phyloP scores from a whole-genome alignment of 2,797 vertebrate species.

The Clarias fuscus region DNA sequence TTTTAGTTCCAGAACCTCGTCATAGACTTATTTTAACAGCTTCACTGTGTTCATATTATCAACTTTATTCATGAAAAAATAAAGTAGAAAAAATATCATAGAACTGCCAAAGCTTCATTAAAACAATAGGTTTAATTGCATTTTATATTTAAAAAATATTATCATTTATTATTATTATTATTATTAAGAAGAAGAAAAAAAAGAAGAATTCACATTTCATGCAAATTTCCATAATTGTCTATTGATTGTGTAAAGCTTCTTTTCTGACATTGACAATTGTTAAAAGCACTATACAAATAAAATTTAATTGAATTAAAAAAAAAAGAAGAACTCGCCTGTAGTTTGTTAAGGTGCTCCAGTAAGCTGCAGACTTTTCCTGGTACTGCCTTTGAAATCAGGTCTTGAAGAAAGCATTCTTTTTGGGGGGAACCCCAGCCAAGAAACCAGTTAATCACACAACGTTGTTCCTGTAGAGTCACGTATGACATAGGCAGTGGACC shows the following conservation, averaged over 20 bases:
- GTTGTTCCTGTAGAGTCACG: slow-evolving; percentile 85
- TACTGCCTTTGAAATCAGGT: slow-evolving; percentile 85
- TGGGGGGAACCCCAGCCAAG: slow-evolving; percentile 78
- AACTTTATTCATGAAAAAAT: not conserved
- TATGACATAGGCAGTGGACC: slow-evolving; percentile 75
- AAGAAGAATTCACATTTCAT: too few species aligned
- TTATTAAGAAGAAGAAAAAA: too few species aligned
- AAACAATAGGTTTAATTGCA: not conserved
- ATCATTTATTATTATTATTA: too few species aligned
- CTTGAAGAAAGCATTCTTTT: slow-evolving; percentile 82
- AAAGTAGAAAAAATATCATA: not conserved
- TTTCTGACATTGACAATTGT: too few species aligned
- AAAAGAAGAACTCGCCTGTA: slow-evolving; percentile 71
- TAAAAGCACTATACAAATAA: too few species aligned
- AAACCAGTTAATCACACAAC: slow-evolving; percentile 88
- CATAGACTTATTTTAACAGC: too few species aligned
- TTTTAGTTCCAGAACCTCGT: too few species aligned
- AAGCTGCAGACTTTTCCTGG: slow-evolving; percentile 86
- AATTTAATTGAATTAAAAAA: not conserved
- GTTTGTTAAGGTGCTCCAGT: slow-evolving; percentile 80
- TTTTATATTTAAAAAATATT: not conserved
- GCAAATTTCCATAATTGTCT: too few species aligned
- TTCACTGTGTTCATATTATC: too few species aligned
- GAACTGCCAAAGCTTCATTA: not conserved
- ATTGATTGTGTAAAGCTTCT: too few species aligned